A percentile compares a stretch with the other conserved stretches of the same genome.
These are phyloP conservation scores for Drosophila jambulina DNA, from an alignment of 1,140 invertebrate species.

Conservation along the genomic window DNA sequence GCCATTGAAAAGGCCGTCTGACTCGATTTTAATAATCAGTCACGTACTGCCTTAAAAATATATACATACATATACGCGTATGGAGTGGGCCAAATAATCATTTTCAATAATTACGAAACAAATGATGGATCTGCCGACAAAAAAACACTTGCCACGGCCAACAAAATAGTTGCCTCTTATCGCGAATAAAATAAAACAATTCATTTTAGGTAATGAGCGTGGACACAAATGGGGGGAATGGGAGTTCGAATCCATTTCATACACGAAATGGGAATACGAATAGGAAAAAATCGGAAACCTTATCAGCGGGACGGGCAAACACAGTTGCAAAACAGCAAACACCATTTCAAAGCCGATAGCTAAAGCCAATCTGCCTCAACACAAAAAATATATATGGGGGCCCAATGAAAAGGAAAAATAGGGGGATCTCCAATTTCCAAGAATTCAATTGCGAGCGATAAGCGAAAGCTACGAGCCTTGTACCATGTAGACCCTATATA, in stretches of 20 bases:
- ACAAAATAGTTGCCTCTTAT: constrained; percentile 37
- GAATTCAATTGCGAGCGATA: constrained; percentile 44
- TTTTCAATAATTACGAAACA: constrained; percentile 29
- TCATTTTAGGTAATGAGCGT: constrained; percentile 34
- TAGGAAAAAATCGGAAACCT: constrained; percentile 19
- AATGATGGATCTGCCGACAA: constrained; percentile 28
- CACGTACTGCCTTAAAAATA: constrained; percentile 21
- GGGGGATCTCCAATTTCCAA: constrained; percentile 49
- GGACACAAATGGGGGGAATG: constrained; percentile 4
- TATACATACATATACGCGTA: neutral
- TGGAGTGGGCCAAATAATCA: constrained; percentile 3
- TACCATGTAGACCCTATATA: constrained; percentile 8
- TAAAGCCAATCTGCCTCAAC: constrained; percentile 16
- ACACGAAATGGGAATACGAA: constrained; percentile 24
- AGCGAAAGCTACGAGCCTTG: constrained; percentile 20
- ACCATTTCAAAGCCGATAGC: constrained; percentile 34
- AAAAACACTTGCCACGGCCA: constrained; percentile 67
- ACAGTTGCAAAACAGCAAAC: constrained; percentile 66
- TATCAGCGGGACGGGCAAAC: constrained; percentile 55
- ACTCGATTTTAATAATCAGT: constrained; percentile 18
- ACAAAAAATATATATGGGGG: constrained; percentile 18
- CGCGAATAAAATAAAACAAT: constrained; percentile 32
- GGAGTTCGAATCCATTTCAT: constrained; percentile 8
- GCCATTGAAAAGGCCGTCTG: constrained; percentile 1
- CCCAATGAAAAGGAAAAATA: constrained; percentile 17